These are phyloP conservation scores for Pandemis heparana DNA, from an alignment of 2,888 invertebrate species.

Conservation along the genomic window DNA sequence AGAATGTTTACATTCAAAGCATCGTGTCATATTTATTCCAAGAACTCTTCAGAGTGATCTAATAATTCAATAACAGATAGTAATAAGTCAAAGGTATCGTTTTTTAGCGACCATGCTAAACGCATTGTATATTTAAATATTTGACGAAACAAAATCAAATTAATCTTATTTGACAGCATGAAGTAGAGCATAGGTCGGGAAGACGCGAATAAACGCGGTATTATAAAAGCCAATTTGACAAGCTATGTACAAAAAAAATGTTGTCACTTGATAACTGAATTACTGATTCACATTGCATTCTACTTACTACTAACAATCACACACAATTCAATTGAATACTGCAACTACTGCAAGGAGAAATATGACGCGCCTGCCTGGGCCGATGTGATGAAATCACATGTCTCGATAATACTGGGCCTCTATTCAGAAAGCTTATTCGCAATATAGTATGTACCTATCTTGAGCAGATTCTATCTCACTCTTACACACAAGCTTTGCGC, in stretches of 20 bases:
- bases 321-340: not conserved
- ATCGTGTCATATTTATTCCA: slow-evolving; percentile 36
- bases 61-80: not conserved
- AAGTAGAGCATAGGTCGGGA: not conserved
- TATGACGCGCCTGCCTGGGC: not conserved
- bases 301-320: slow-evolving; percentile 4
- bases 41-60: slow-evolving; percentile 3
- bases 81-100: not conserved
- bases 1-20: slow-evolving; percentile 23
- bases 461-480: not conserved
- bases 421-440: not conserved
- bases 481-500: not conserved
- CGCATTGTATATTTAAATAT: no score
- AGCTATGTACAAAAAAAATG: not conserved
- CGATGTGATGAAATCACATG: not conserved
- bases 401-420: not conserved
- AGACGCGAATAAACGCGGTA: not conserved
- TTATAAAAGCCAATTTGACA: not conserved
- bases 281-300: not conserved
- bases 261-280: not conserved
- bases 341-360: not conserved
- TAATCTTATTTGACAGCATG: not conserved
- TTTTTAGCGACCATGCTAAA: not conserved
- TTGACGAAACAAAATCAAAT: not conserved
- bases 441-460: not conserved